Conservation (phyloP, 92 coral and sea anemone genomes). For the Epizoanthus illoricatus region DNA sequence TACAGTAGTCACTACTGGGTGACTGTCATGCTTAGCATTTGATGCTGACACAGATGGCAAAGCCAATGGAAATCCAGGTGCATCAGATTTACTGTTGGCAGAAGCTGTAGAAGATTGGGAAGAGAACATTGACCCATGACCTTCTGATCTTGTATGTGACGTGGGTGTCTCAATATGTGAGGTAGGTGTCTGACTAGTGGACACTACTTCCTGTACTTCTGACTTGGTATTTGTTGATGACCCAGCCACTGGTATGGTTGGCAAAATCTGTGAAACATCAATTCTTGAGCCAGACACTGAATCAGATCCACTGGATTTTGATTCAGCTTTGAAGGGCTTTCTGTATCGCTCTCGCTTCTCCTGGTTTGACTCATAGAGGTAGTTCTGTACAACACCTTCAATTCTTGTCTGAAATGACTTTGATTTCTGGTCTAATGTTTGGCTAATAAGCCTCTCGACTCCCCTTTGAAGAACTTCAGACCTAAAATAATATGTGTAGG, state of each 20-base stretch:
- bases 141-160: neutral
- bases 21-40: conserved; percentile 13
- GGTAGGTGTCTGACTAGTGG: neutral
- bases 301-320: conserved; percentile 36
- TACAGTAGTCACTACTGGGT: conserved; percentile 5
- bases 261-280: conserved; percentile 56
- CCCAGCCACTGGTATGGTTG: conserved; percentile 11
- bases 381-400: conserved; percentile 92
- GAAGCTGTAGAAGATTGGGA: conserved; percentile 2
- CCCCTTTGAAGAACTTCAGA: conserved; percentile 92
- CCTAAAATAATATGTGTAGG: conserved; percentile 39
- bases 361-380: conserved; percentile 70
- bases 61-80: neutral
- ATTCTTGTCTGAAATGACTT: conserved; percentile 81
- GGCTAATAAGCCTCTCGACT: conserved; percentile 81
- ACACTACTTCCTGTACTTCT: neutral
- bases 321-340: conserved; percentile 34
- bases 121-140: conserved; percentile 2
- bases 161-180: neutral
- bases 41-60: neutral
- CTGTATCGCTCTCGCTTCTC: conserved; percentile 41
- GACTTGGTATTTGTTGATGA: neutral
- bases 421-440: conserved; percentile 79
- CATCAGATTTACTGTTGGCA: neutral
- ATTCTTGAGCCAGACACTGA: conserved; percentile 1